phyloP scores from a whole-genome alignment of 2,888 invertebrate genomes.

The Chirona hameri region DNA sequence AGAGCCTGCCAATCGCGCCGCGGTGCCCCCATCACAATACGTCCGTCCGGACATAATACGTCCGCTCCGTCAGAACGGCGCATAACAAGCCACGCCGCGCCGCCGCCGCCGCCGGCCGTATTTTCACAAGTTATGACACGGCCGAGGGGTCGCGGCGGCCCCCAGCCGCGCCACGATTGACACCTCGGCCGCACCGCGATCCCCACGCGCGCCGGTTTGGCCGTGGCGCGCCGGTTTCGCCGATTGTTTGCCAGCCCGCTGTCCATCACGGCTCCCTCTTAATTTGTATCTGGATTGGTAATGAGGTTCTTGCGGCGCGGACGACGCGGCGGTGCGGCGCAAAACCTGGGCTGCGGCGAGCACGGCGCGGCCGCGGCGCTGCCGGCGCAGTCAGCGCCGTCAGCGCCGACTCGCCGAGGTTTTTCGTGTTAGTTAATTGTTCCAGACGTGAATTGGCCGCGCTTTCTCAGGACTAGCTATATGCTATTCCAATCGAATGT shows the following conservation, averaged over 20 bases:
- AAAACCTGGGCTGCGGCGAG: background rate
- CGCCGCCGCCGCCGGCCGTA: background rate
- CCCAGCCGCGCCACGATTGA: slow-evolving; percentile 11
- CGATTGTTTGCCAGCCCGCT: slow-evolving; percentile 7
- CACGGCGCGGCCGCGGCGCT: background rate
- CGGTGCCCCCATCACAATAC: slow-evolving; percentile 1
- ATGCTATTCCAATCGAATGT: too few relatives aligned
- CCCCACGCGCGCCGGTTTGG: background rate
- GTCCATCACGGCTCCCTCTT: background rate
- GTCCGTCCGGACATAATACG: background rate
- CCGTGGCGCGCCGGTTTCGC: background rate
- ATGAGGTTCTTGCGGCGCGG: slow-evolving; percentile 6
- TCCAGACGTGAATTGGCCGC: too few relatives aligned
- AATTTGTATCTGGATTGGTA: slow-evolving; percentile 24
- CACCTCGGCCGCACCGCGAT: background rate
- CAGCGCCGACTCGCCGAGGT: too few relatives aligned
- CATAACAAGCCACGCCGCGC: background rate
- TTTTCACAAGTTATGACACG: slow-evolving; percentile 25
- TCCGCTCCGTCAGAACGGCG: background rate
- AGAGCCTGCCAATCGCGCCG: background rate
- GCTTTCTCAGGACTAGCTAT: too few relatives aligned
- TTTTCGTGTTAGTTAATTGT: too few relatives aligned
- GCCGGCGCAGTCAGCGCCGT: background rate
- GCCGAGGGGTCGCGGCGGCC: background rate
- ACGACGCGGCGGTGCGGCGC: background rate